Evolutionary conservation across 2,113 vertebrate genomes (phyloP).

Genomic region (Lichenostomus cassidix): DNA sequence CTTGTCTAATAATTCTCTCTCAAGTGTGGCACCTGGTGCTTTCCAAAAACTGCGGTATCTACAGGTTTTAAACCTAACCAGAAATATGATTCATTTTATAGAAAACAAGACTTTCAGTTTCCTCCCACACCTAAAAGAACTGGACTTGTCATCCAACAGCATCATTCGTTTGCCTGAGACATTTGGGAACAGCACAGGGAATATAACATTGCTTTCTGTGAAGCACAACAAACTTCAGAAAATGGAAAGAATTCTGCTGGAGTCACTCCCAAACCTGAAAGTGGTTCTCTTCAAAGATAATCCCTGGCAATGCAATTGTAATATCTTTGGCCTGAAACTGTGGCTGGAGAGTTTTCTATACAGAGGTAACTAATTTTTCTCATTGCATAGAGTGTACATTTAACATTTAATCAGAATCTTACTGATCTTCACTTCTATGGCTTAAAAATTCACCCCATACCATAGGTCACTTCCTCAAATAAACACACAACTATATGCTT

Average conservation of each 20-base stretch:
- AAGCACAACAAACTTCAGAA: slow-evolving; percentile 86
- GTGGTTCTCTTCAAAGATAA: slow-evolving; percentile 85
- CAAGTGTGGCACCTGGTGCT: slow-evolving; percentile 79
- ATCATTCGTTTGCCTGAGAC: slow-evolving; percentile 81
- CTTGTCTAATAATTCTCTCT: slow-evolving; percentile 92
- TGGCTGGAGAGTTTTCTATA: slow-evolving; percentile 96
- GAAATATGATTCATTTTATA: slow-evolving; percentile 86
- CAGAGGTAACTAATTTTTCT: slow-evolving; percentile 82
- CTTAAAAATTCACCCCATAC: neutral
- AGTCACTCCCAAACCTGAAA: slow-evolving; percentile 84
- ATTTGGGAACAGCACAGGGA: slow-evolving; percentile 83
- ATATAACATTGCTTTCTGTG: slow-evolving; percentile 86
- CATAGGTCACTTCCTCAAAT: neutral
- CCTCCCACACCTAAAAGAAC: slow-evolving; percentile 82
- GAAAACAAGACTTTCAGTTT: slow-evolving; percentile 86
- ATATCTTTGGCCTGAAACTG: slow-evolving; percentile 89
- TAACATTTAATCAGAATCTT: neutral
- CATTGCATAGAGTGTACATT: neutral
- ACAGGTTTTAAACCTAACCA: slow-evolving; percentile 84
- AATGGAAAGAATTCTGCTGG: slow-evolving; percentile 84
- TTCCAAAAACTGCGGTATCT: slow-evolving; percentile 84
- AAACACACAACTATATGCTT: neutral
- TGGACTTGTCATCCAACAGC: slow-evolving; percentile 91
- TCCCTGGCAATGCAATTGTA: slow-evolving; percentile 94
- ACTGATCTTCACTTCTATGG: neutral